These are phyloP conservation scores for Hemibagrus wyckioides DNA, from an alignment of 2,113 vertebrate species.

Conservation along the genomic window DNA sequence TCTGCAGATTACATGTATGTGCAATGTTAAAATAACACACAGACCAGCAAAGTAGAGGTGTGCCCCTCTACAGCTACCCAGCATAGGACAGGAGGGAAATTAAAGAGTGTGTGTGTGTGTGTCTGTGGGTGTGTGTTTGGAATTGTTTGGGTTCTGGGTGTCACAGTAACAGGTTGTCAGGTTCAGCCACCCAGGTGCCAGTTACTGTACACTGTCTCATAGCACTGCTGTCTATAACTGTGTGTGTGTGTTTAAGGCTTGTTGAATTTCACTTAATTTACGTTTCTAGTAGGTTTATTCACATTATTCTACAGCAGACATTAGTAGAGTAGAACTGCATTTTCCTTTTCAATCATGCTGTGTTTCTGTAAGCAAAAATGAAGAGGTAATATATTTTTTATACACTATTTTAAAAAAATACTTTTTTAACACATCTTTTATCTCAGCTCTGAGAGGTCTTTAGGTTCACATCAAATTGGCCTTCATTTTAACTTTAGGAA, in stretches of 20 bases:
- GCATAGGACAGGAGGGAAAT: slow-evolving; percentile 13
- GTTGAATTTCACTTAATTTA: neutral
- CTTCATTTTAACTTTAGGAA: neutral
- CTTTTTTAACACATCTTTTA: neutral
- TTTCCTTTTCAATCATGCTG: neutral
- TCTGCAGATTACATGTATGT: slow-evolving; percentile 4
- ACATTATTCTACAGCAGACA: neutral
- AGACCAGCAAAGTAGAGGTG: neutral
- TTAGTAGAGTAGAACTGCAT: neutral
- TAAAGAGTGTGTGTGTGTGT: neutral
- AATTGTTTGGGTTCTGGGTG: slow-evolving; percentile 68
- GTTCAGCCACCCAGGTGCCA: slow-evolving; percentile 65
- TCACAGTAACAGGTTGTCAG: slow-evolving; percentile 67
- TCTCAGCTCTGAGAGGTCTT: neutral
- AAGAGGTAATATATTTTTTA: neutral
- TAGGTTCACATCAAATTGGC: too few relatives aligned
- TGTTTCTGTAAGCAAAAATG: neutral
- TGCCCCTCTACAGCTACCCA: neutral
- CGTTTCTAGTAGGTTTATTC: neutral
- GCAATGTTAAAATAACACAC: neutral
- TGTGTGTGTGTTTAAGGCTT: neutral
- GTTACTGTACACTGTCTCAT: slow-evolving; percentile 65
- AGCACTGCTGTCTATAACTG: slow-evolving; percentile 32
- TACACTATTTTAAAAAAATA: neutral
- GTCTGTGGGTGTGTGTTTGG: slow-evolving; percentile 54